phyloP scores from a whole-genome alignment of 2,888 invertebrate genomes.

The Morpho achilles region DNA sequence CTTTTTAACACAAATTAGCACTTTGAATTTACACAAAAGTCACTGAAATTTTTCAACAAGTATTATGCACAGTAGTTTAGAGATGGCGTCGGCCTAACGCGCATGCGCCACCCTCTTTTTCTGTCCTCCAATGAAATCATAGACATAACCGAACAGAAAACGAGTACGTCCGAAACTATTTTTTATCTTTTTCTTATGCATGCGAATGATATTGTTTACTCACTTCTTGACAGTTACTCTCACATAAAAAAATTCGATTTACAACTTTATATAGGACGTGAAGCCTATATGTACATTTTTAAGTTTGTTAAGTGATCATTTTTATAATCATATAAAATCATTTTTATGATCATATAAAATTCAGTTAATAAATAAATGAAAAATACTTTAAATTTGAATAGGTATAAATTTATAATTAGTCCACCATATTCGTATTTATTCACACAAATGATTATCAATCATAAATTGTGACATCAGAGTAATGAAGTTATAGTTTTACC shows the following conservation, averaged over 20 bases:
- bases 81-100: constrained; percentile 80
- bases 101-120: constrained; percentile 76
- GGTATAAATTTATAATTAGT: too few relatives aligned
- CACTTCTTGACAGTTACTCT: constrained; percentile 26
- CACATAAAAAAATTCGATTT: constrained; percentile 14
- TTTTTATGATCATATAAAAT: too few relatives aligned
- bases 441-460: too few relatives aligned
- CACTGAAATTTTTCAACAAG: constrained; percentile 51
- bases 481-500: too few relatives aligned
- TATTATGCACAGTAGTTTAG: constrained; percentile 71
- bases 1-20: constrained; percentile 53
- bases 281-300: too few relatives aligned
- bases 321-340: too few relatives aligned
- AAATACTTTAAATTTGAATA: too few relatives aligned
- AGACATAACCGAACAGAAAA: constrained; percentile 29
- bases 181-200: constrained; percentile 28
- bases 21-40: constrained; percentile 48
- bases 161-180: constrained; percentile 45
- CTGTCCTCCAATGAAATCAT: constrained; percentile 55
- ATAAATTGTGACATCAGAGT: too few relatives aligned
- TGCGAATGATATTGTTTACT: constrained; percentile 29
- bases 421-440: too few relatives aligned
- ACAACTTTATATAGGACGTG: neutral
- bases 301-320: too few relatives aligned
- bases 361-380: too few relatives aligned